These are phyloP conservation scores for Trochalopteron elliotii DNA, from an alignment of 2,113 vertebrate species.

Conservation along the genomic window DNA sequence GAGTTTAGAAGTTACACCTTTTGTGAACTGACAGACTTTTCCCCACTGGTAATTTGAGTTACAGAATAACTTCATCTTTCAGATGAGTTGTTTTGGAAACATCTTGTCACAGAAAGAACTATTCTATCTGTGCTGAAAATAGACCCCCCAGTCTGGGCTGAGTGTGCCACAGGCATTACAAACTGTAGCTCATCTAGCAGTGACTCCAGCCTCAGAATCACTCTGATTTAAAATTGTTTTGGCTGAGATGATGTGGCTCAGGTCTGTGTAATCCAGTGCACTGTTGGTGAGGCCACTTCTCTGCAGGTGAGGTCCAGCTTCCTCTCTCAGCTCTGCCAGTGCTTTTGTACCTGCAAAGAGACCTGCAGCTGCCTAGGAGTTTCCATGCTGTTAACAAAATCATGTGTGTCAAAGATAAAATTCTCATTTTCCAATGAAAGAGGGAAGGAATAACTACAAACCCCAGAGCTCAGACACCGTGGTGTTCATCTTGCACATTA, in stretches of 20 bases:
- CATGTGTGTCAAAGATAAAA: background rate
- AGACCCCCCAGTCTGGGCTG: background rate
- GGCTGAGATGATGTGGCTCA: background rate
- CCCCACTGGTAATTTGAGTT: background rate
- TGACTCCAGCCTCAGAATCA: background rate
- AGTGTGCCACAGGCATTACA: accelerated
- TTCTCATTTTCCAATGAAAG: background rate
- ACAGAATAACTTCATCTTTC: background rate
- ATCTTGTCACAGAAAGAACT: background rate
- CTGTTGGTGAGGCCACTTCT: background rate
- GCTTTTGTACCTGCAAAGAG: background rate
- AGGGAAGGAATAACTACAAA: background rate
- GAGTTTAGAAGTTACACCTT: background rate
- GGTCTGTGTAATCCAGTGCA: background rate
- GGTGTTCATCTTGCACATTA: background rate
- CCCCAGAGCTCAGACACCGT: background rate
- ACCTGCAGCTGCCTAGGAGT: background rate
- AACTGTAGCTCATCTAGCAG: background rate
- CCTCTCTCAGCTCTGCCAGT: background rate
- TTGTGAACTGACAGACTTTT: background rate
- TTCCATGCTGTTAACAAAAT: background rate
- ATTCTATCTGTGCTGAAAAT: background rate
- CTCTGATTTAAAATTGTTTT: background rate
- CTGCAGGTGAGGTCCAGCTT: background rate
- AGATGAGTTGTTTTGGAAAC: background rate